Evolutionary conservation across 2,888 invertebrate species (phyloP), one percentile per base, ranked within the genome.

Genomic region (Drosophila yooni): DNA sequence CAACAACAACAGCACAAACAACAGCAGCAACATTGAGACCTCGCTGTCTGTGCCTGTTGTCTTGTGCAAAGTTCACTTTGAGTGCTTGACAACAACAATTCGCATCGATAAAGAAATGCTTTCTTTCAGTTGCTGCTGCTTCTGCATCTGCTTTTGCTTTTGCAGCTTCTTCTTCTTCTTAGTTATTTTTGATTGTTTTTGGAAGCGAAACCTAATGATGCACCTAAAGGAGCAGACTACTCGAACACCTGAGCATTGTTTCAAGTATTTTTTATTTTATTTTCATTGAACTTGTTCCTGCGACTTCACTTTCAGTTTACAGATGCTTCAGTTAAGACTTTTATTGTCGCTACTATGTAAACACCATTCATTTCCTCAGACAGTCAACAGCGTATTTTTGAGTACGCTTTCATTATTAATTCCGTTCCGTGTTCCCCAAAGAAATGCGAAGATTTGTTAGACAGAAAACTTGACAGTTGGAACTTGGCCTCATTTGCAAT

Each of bases 91-190:
- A 78, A 70, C 70, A 81, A 63, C 66, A 72, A 58, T 46, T 51
- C 31, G 29, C 58, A 69, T 77, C 81, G 81, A 79, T 79, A 81
- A 81, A 77, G 79, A 76, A 73, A 79, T 79, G 78, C 68, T 79
- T 81, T 81, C 77, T 81, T 80, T 65, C 48, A 52, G 51, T 27
- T 70, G 62, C 43, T 76, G 21, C 18, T n/a, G 33, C 21, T 38
- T 18, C 13, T 34, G 11, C 38, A 34, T 3, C 1, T 31, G 31
- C 31, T 31, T 31, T 2, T 31, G 31, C 10, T 31, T 10, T 31
- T 33, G 33, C 33, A 10, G 33, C 33, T 33, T 33, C 33, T 33
- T 31, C 21, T 53, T 33, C 48, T 29, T 21, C 10, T 51, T 46
- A 0, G 27, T 2, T 46, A 27, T 27, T 50, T 53, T 51, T 65